Evolutionary conservation across 2,797 vertebrate species (phyloP).

Genomic region (Trichosurus vulpecula): DNA sequence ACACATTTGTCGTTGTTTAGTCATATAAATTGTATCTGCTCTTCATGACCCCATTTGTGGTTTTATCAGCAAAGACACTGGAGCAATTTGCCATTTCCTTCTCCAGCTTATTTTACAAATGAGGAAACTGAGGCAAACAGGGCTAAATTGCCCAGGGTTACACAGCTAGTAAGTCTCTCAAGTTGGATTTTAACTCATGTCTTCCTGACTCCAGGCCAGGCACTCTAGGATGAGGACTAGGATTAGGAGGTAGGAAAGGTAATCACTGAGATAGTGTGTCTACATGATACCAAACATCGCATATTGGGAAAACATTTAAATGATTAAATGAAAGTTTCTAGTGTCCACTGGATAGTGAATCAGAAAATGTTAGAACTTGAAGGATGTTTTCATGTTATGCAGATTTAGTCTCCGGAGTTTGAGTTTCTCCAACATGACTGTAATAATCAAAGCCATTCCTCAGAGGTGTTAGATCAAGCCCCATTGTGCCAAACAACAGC

Average conservation of each 20-base stretch:
- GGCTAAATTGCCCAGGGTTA: not conserved
- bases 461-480: not conserved
- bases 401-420: conserved; percentile 69
- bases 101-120: not conserved
- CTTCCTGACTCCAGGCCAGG: not conserved
- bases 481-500: not conserved
- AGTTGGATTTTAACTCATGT: not conserved
- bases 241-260: not conserved
- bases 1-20: not conserved
- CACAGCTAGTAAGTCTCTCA: not conserved
- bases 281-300: conserved; percentile 68
- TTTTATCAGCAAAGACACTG: not conserved
- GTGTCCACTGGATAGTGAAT: conserved; percentile 20
- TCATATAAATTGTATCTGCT: too few species aligned
- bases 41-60: not conserved
- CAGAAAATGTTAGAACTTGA: not conserved
- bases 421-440: not conserved
- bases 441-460: not conserved
- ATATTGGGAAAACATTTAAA: conserved; percentile 75
- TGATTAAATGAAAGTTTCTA: conserved; percentile 45
- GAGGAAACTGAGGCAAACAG: not conserved
- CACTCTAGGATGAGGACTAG: not conserved
- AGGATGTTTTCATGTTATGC: conserved; percentile 58
- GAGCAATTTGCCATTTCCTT: not conserved
- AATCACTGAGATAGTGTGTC: conserved; percentile 40